Evolutionary conservation across 2,113 vertebrate species (phyloP), one percentile per base, ranked within the genome.

Genomic region (Dolichallabes microphthalmus): DNA sequence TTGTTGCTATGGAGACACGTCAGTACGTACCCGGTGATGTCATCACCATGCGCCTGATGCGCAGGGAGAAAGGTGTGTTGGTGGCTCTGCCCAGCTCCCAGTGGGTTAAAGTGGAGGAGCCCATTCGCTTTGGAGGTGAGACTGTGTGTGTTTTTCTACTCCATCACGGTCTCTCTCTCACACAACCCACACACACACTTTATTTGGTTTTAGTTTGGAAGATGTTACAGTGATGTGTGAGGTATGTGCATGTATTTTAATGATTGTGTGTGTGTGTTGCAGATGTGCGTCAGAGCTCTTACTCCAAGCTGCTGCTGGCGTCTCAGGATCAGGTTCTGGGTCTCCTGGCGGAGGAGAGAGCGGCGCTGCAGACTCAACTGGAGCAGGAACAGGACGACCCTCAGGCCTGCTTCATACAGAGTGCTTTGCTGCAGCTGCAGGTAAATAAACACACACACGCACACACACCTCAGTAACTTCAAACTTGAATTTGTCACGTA

Each of bases 1-100:
- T 99, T 89, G 94, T 99, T 91, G 97, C 98, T 50, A 98, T 97
- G 94, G 98, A 98, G 91, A 98, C 97, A 14, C 96, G 90, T 80
- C 97, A 98, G 6, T 98, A 98, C 91, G 93, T 92, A 45, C 96
- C 94, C 32, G 97, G 97, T 80, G 97, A 99, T 30, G 93, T 89
- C 77, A 98, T 99, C 88, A 99, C 98, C 0, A 98, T 99, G 98
- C 96, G 96, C 73, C 94, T 99, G 89, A 99, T 99, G 98, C 95
- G 94, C 57, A 94, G 97, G 88, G 96, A 99, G 90, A 99, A 99
- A 83, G 98, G 97, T 27, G 94, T 96, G 74, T 93, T 99, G 90
- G 93, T 99, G 88, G 96, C 97, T 15, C 94, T 99, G 95, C 98
- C 98, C 22, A 98, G 97, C 91, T 96, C 96, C 69, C 96, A 97